phyloP scores from a whole-genome alignment of 2,797 vertebrate species.

The Aeoliscus strigatus region DNA sequence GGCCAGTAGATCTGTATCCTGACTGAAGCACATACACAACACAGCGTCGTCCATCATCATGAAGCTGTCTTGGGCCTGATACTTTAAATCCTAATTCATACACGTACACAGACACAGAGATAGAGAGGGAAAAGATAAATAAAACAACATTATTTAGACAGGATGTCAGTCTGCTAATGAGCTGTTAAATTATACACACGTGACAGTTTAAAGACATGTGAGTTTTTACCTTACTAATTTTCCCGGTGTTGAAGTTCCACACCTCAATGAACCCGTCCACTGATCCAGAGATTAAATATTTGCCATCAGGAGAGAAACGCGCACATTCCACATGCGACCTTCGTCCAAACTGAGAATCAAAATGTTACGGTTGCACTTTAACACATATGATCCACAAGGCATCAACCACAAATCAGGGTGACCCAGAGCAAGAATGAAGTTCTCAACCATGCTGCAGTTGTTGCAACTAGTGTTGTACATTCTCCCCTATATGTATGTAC shows the following conservation, averaged over 20 bases:
- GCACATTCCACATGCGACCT: conserved; percentile 97
- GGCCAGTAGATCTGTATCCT: conserved; percentile 96
- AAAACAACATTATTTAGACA: too few relatives aligned
- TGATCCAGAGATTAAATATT: conserved; percentile 95
- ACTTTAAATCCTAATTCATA: conserved; percentile 99
- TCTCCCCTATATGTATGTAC: too few relatives aligned
- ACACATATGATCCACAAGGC: too few relatives aligned
- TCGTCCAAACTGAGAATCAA: conserved; percentile 90
- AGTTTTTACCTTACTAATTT: conserved; percentile 89
- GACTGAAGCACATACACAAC: conserved; percentile 95
- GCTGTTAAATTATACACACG: too few relatives aligned
- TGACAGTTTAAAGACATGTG: too few relatives aligned
- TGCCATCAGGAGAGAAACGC: conserved; percentile 95
- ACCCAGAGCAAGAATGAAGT: too few relatives aligned
- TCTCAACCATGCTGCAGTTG: too few relatives aligned
- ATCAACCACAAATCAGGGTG: too few relatives aligned
- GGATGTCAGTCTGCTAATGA: too few relatives aligned
- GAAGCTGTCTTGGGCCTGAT: conserved; percentile 97
- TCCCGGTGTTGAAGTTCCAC: conserved; percentile 98
- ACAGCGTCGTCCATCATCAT: conserved; percentile 99
- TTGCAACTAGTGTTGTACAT: too few relatives aligned
- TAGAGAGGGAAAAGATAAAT: too few relatives aligned
- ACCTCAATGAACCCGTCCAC: conserved; percentile 98
- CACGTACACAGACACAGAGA: conserved; percentile 22
- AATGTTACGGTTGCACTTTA: too few relatives aligned